phyloP scores from a whole-genome alignment of 1,140 invertebrate species.

The Plodia interpunctella region DNA sequence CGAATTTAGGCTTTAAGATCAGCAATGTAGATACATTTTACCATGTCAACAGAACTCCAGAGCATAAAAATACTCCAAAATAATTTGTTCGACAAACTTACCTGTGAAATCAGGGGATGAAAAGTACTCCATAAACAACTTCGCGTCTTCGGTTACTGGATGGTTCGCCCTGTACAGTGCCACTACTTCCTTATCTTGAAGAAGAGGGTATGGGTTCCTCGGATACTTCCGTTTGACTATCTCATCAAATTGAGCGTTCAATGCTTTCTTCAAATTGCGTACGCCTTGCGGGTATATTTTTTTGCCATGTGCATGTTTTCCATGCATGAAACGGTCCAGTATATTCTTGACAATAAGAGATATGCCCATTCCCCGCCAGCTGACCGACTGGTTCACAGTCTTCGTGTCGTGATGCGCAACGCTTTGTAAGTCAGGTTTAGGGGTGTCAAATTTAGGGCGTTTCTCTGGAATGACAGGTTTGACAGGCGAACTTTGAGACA shows the following conservation, averaged over 20 bases:
- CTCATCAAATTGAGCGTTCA: neutral
- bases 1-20: too few relatives aligned
- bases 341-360: neutral
- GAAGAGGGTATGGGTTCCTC: neutral
- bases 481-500: neutral
- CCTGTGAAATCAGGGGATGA: neutral
- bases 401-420: neutral
- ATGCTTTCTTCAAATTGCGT: neutral
- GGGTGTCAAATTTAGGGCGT: neutral
- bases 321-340: neutral
- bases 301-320: neutral
- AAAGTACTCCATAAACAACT: neutral
- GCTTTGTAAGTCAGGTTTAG: neutral
- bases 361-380: neutral
- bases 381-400: neutral
- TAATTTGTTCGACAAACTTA: neutral
- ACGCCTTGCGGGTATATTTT: neutral
- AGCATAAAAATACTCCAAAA: neutral
- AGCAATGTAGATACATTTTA: neutral
- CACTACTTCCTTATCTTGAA: neutral
- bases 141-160: neutral
- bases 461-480: neutral
- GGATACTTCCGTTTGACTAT: neutral
- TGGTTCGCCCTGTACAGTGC: neutral
- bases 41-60: neutral